These are phyloP conservation scores for Drosophila kohkoa DNA, from an alignment of 1,140 invertebrate species.

Conservation along the genomic window DNA sequence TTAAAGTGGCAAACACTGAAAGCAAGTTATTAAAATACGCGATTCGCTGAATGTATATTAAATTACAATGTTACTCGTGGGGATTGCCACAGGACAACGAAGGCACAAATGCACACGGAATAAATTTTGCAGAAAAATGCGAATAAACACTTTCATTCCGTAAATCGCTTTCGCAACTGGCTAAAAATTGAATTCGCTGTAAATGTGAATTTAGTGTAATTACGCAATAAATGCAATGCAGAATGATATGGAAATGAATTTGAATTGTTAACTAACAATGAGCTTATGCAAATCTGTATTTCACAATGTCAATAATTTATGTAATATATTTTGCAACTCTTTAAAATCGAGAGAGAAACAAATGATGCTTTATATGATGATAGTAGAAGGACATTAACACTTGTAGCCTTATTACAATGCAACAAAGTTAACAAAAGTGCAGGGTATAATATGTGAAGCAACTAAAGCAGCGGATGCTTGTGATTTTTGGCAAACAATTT, in stretches of 20 bases:
- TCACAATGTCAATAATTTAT: conserved; percentile 11
- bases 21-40: conserved; percentile 58
- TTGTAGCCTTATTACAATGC: background rate
- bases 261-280: background rate
- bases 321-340: background rate
- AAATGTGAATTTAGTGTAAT: background rate
- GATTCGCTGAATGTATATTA: conserved; percentile 57
- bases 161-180: background rate
- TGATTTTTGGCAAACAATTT: conserved; percentile 79
- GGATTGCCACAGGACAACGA: conserved; percentile 34
- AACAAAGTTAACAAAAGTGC: conserved; percentile 10
- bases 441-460: conserved; percentile 41
- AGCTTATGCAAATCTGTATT: background rate
- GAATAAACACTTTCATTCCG: background rate
- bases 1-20: conserved; percentile 12
- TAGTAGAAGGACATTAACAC: background rate
- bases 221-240: background rate
- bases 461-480: conserved; percentile 63
- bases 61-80: conserved; percentile 62
- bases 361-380: too few relatives aligned
- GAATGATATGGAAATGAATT: background rate
- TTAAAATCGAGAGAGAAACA: background rate
- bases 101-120: background rate
- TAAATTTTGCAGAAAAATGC: background rate
- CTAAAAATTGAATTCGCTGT: background rate